Conservation (phyloP, 2,797 vertebrate species). For the Chromis chromis region DNA sequence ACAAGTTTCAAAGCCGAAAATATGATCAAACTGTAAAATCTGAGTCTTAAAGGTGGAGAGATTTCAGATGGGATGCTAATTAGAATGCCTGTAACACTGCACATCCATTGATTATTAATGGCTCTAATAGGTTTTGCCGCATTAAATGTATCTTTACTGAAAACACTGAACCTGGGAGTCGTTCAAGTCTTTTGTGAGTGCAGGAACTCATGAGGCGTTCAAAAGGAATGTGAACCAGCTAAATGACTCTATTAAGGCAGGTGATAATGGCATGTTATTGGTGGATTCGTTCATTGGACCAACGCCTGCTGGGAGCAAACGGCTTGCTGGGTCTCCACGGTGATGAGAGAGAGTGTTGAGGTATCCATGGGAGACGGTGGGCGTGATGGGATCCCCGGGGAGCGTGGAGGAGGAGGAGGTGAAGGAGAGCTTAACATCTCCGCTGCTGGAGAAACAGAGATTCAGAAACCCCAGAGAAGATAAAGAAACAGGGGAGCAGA, state of each 20-base stretch:
- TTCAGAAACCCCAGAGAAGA: slow-evolving; percentile 29
- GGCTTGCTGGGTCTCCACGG: slow-evolving; percentile 70
- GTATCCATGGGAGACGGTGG: slow-evolving; percentile 73
- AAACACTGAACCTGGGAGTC: slow-evolving; percentile 29
- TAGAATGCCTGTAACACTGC: neutral
- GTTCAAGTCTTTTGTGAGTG: slow-evolving; percentile 17
- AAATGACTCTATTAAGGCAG: slow-evolving; percentile 53
- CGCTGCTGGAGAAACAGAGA: slow-evolving; percentile 17
- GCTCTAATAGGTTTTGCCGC: neutral
- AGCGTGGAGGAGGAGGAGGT: slow-evolving; percentile 57
- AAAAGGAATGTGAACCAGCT: slow-evolving; percentile 41
- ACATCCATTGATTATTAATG: neutral
- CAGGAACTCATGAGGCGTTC: slow-evolving; percentile 30
- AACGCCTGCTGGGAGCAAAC: slow-evolving; percentile 54
- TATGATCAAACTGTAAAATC: neutral
- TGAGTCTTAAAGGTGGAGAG: neutral
- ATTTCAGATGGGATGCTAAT: slow-evolving; percentile 8
- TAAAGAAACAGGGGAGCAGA: slow-evolving; percentile 7
- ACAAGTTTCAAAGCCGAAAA: neutral
- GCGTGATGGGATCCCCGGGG: slow-evolving; percentile 65
- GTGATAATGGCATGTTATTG: slow-evolving; percentile 47
- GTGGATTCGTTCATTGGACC: slow-evolving; percentile 45
- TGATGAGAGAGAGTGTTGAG: slow-evolving; percentile 65
- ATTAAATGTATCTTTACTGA: slow-evolving; percentile 9
- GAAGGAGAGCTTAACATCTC: slow-evolving; percentile 56